These are phyloP conservation scores for Apocrypta bakeri DNA, from an alignment of 1,140 invertebrate species.

Conservation along the genomic window DNA sequence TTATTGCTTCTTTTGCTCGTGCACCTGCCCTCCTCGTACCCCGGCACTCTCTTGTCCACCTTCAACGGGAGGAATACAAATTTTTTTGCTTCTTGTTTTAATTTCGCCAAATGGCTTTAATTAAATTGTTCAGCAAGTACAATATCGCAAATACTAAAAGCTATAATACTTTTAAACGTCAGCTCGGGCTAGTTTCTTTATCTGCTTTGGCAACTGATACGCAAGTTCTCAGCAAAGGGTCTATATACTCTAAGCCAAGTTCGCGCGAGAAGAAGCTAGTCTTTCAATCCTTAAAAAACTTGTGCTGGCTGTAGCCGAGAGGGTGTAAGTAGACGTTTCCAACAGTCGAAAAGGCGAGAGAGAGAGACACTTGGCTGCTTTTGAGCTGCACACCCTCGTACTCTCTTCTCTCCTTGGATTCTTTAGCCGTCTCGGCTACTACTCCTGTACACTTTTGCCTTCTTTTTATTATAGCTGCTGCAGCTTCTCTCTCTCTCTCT, in stretches of 20 bases:
- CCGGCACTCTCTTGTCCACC: background rate
- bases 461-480: background rate
- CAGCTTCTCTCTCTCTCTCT: too few relatives aligned
- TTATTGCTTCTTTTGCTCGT: background rate
- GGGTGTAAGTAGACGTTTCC: slow-evolving; percentile 12
- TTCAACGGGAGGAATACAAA: background rate
- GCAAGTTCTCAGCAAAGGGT: slow-evolving; percentile 15
- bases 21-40: too few relatives aligned
- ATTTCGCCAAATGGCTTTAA: background rate
- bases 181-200: background rate
- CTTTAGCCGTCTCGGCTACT: background rate
- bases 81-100: too few relatives aligned
- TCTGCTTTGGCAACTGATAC: slow-evolving; percentile 6
- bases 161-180: too few relatives aligned
- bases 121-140: background rate
- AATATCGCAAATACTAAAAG: too few relatives aligned
- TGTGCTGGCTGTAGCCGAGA: background rate
- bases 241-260: background rate
- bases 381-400: background rate
- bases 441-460: background rate
- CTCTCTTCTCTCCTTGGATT: background rate
- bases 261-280: background rate
- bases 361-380: slow-evolving; percentile 18
- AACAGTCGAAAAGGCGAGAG: slow-evolving; percentile 2
- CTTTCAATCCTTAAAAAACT: slow-evolving; percentile 33